Percentiles rank a stretch among this genome's conserved stretches.
phyloP scores from a whole-genome alignment of 1,140 invertebrate species.

The Diorhabda carinulata region DNA sequence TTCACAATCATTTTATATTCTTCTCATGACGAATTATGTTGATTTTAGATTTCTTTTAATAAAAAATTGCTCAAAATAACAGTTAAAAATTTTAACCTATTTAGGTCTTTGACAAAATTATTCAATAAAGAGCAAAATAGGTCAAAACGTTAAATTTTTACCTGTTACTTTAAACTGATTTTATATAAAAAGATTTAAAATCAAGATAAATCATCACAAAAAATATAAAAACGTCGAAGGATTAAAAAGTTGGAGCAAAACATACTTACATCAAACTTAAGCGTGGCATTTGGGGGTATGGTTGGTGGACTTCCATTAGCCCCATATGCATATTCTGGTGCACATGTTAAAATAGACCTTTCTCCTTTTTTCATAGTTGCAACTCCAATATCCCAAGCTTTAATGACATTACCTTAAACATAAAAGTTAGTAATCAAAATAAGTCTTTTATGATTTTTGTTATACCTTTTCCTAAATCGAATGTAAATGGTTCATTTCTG shows the following conservation, averaged over 20 bases:
- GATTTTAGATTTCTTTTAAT: too few species aligned
- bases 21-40: too few species aligned
- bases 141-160: too few species aligned
- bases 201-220: neutral
- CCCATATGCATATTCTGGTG: slow-evolving; percentile 90
- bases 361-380: slow-evolving; percentile 93
- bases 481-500: slow-evolving; percentile 78
- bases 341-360: slow-evolving; percentile 77
- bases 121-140: too few species aligned
- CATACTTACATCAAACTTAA: slow-evolving; percentile 81
- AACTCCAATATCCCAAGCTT: slow-evolving; percentile 93
- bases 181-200: neutral
- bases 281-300: slow-evolving; percentile 86
- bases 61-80: too few species aligned
- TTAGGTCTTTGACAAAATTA: too few species aligned
- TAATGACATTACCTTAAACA: slow-evolving; percentile 72
- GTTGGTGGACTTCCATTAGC: slow-evolving; percentile 75
- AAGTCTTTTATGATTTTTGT: neutral
- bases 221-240: neutral
- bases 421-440: slow-evolving; percentile 19
- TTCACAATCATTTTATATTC: too few species aligned
- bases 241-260: neutral
- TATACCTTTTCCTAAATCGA: slow-evolving; percentile 73
- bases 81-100: too few species aligned
- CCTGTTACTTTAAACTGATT: too few species aligned